Evolutionary conservation across 2,113 vertebrate species (phyloP).

Genomic region (Rallus limicola): DNA sequence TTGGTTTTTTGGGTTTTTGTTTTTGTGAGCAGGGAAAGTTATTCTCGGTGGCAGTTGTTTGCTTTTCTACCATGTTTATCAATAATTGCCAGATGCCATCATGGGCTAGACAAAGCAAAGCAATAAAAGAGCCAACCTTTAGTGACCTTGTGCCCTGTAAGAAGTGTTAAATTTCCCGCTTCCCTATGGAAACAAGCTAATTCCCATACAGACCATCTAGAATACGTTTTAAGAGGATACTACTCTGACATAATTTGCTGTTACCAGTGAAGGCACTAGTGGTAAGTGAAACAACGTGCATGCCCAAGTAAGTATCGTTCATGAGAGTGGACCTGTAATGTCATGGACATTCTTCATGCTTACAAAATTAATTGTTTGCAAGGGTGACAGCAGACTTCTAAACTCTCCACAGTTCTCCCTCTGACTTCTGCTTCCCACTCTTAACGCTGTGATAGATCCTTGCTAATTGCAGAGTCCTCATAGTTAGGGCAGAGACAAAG

Average conservation of each 20-base stretch:
- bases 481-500: neutral
- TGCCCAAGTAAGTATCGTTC: neutral
- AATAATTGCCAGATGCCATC: neutral
- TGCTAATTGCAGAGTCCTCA: neutral
- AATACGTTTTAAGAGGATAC: neutral
- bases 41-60: neutral
- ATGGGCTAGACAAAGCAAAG: neutral
- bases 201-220: neutral
- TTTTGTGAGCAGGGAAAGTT: neutral
- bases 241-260: neutral
- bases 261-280: neutral
- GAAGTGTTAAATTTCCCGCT: neutral
- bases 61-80: neutral
- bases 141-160: neutral
- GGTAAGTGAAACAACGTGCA: neutral
- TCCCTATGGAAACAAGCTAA: neutral
- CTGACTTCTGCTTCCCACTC: neutral
- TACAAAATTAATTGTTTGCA: neutral
- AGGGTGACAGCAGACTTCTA: neutral
- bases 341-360: neutral
- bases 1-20: neutral
- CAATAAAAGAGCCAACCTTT: neutral
- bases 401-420: neutral
- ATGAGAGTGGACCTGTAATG: neutral
- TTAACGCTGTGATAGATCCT: neutral